Conservation (phyloP, 2,888 invertebrate species). For the Platycheirus rosarum region DNA sequence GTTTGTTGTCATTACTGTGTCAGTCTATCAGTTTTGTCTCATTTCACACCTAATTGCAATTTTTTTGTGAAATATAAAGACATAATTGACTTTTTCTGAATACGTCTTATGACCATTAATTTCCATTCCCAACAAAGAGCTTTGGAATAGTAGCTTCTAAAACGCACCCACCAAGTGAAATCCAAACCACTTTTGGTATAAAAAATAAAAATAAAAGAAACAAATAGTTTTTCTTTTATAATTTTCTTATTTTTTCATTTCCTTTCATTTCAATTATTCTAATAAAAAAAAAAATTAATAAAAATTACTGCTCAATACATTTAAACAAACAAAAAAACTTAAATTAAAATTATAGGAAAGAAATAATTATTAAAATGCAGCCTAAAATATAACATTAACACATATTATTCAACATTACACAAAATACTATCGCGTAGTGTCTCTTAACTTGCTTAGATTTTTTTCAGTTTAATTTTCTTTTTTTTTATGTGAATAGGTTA, state of each 20-base stretch:
- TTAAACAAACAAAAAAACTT: constrained; percentile 39
- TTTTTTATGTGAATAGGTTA: no score
- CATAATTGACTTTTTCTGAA: no score
- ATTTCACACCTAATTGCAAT: no score
- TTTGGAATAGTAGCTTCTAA: no score
- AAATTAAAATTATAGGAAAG: constrained; percentile 26
- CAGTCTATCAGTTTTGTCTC: no score
- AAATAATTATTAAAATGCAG: constrained; percentile 50
- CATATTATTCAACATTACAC: constrained; percentile 43
- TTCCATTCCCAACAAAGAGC: no score
- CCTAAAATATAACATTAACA: constrained; percentile 45
- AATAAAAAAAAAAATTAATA: constrained; percentile 39
- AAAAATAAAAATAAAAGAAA: constrained; percentile 18
- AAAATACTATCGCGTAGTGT: constrained; percentile 27
- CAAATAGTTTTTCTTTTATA: background rate
- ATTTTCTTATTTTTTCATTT: constrained; percentile 31
- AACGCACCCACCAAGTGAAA: no score
- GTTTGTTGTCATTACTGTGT: no score
- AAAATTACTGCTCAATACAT: constrained; percentile 35
- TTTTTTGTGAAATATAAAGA: no score
- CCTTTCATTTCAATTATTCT: constrained; percentile 42
- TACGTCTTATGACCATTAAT: no score
- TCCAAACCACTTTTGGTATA: background rate
- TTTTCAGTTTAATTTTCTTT: constrained; percentile 17
- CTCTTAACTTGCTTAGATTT: constrained; percentile 16